A percentile compares a stretch with the other conserved stretches of the same genome.
These are phyloP conservation scores for Agapetus fuscipes DNA, from an alignment of 2,888 invertebrate species.

Conservation along the genomic window DNA sequence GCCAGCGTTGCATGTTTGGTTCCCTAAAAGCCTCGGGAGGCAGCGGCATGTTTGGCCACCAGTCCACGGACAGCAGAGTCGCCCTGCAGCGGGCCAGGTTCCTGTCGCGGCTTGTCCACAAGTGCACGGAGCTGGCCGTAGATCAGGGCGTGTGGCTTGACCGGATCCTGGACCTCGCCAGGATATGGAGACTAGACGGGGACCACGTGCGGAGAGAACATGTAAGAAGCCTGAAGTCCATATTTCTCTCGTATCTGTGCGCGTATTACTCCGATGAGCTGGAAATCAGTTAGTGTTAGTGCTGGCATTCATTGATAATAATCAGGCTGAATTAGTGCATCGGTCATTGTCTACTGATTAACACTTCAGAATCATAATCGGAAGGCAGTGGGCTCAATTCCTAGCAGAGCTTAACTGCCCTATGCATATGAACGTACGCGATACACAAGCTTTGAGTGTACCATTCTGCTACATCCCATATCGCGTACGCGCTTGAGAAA, in stretches of 20 bases:
- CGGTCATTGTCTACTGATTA: no score
- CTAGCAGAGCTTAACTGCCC: no score
- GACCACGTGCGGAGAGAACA: slow-evolving; percentile 70
- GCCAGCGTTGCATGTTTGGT: slow-evolving; percentile 48
- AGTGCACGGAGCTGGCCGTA: slow-evolving; percentile 33
- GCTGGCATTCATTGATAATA: no score
- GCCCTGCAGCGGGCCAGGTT: slow-evolving; percentile 13
- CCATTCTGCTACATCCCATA: no score
- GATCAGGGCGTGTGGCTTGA: slow-evolving; percentile 56
- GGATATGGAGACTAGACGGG: slow-evolving; percentile 66
- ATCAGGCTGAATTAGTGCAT: no score
- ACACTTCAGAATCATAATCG: no score
- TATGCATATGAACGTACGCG: no score
- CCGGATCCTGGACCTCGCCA: slow-evolving; percentile 58
- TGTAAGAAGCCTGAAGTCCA: slow-evolving; percentile 53
- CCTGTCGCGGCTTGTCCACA: slow-evolving; percentile 31
- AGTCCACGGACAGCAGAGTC: slow-evolving; percentile 16
- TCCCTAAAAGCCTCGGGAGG: slow-evolving; percentile 25
- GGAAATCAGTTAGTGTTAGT: no score
- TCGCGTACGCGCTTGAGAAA: no score
- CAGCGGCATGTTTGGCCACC: slow-evolving; percentile 5
- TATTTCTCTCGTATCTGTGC: background rate
- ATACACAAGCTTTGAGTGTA: no score
- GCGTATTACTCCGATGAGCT: background rate
- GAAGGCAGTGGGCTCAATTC: no score